phyloP scores from a whole-genome alignment of 2,113 vertebrate species.

The Cyprichromis sp. region DNA sequence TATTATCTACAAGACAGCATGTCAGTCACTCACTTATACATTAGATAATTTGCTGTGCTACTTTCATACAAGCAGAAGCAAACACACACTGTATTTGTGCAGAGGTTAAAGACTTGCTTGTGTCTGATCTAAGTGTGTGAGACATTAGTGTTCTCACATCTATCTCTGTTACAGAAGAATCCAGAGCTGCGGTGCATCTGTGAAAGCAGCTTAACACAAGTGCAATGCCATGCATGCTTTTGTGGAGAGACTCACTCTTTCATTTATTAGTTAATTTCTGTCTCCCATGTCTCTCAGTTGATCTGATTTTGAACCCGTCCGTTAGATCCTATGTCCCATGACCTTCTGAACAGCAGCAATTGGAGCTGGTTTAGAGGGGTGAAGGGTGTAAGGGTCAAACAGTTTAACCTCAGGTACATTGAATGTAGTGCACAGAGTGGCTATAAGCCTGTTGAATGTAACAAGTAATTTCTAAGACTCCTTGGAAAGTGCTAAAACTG shows the following conservation, averaged over 20 bases:
- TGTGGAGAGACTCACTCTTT: background rate
- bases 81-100: background rate
- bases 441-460: background rate
- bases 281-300: background rate
- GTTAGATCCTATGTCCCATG: background rate
- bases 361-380: background rate
- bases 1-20: fast-evolving
- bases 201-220: background rate
- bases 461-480: background rate
- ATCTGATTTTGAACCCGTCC: background rate
- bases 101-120: background rate
- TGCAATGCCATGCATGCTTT: background rate
- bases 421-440: background rate
- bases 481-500: background rate
- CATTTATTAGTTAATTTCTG: background rate
- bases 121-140: background rate
- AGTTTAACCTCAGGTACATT: background rate
- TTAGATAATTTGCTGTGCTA: background rate
- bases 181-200: background rate
- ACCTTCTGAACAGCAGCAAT: background rate
- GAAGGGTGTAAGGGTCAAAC: background rate
- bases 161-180: background rate
- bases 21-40: background rate
- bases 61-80: background rate
- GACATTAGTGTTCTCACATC: background rate